Percentiles rank a stretch among this genome's conserved stretches.
These are phyloP conservation scores for Sciurus carolinensis DNA, from an alignment of 2,797 vertebrate genomes.

Conservation along the genomic window DNA sequence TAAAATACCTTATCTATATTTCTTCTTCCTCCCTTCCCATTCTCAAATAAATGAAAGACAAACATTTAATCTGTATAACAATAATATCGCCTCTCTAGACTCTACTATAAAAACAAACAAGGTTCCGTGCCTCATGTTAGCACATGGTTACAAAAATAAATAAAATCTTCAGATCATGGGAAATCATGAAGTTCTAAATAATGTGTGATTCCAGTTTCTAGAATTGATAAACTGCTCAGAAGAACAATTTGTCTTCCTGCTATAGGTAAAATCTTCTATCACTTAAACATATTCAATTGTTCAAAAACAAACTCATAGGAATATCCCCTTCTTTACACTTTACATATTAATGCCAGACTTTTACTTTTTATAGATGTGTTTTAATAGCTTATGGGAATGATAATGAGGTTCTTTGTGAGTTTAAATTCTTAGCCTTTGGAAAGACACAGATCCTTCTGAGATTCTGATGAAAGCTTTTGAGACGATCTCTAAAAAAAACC, in stretches of 20 bases:
- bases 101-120: conserved; percentile 28
- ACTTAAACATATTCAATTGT: not conserved
- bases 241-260: not conserved
- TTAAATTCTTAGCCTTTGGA: conserved; percentile 53
- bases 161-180: not conserved
- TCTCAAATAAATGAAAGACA: conserved; percentile 16
- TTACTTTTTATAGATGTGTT: not conserved
- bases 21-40: not conserved
- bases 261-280: not conserved
- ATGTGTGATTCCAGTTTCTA: not conserved
- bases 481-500: not conserved
- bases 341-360: not conserved
- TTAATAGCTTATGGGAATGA: not conserved
- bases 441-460: not conserved
- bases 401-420: conserved; percentile 4
- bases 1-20: not conserved
- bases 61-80: not conserved
- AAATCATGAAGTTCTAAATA: not conserved
- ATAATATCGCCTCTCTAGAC: not conserved
- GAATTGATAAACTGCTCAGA: not conserved
- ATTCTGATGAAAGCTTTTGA: not conserved
- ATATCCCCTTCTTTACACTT: not conserved
- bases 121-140: not conserved
- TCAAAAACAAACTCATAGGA: not conserved
- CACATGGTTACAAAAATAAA: conserved; percentile 24